Conservation (phyloP, 1,140 invertebrate species). For the Heliconius congener region DNA sequence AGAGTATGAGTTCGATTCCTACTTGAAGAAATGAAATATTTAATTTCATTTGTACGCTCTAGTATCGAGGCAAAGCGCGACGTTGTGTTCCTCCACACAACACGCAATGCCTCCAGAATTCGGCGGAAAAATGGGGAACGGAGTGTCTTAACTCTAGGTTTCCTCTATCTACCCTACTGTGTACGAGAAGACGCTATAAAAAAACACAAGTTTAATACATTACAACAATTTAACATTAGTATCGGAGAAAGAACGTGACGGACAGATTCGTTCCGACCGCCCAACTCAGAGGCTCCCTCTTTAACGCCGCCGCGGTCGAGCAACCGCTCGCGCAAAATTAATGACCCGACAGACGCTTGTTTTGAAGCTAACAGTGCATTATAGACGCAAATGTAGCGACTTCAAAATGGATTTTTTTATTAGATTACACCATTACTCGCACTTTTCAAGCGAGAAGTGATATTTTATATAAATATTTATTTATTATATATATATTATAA, state of each 20-base stretch:
- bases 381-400: constrained; percentile 3
- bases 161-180: too few relatives aligned
- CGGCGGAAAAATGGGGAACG: too few relatives aligned
- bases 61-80: too few relatives aligned
- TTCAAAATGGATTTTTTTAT: constrained; percentile 4
- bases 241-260: neutral
- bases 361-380: neutral
- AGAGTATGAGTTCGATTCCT: too few relatives aligned
- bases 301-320: neutral
- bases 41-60: too few relatives aligned
- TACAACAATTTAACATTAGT: neutral
- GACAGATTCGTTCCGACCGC: constrained; percentile 16
- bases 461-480: neutral
- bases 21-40: too few relatives aligned
- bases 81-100: too few relatives aligned
- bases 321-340: constrained; percentile 20
- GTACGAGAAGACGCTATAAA: too few relatives aligned
- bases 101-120: too few relatives aligned
- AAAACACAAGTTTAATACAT: too few relatives aligned
- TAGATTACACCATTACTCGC: neutral
- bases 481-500: neutral
- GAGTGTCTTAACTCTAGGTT: too few relatives aligned
- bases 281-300: neutral
- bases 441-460: neutral
- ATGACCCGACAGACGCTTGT: constrained; percentile 12